These are phyloP conservation scores for Anseranas semipalmata DNA, from an alignment of 2,113 vertebrate genomes.

Conservation along the genomic window DNA sequence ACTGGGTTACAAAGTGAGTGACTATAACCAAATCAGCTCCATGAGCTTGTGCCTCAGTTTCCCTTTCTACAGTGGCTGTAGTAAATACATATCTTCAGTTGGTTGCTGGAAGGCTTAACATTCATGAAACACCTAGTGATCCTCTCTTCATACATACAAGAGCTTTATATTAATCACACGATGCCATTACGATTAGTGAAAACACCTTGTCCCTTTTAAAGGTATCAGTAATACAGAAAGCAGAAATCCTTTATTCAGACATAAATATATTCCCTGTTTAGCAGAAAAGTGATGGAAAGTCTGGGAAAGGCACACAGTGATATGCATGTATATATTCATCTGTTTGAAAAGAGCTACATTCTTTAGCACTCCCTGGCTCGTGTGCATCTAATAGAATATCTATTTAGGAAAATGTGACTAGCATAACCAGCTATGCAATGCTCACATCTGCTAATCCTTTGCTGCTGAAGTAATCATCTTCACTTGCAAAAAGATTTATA, in stretches of 20 bases:
- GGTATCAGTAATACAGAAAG: background rate
- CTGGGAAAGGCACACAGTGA: background rate
- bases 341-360: background rate
- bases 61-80: background rate
- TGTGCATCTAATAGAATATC: background rate
- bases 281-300: background rate
- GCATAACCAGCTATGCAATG: constrained; percentile 46
- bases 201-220: background rate
- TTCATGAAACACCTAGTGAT: background rate
- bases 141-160: background rate
- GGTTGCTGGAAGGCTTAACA: background rate
- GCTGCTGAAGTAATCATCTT: constrained; percentile 50
- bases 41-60: background rate
- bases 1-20: background rate
- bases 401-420: constrained; percentile 68
- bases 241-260: background rate
- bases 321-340: background rate
- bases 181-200: background rate
- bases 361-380: background rate
- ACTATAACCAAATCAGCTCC: background rate
- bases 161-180: background rate
- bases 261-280: background rate
- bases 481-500: constrained; percentile 31
- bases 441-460: constrained; percentile 67
- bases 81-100: background rate